Conservation (phyloP, 2,797 vertebrate genomes). For the Eidolon dupreanum region DNA sequence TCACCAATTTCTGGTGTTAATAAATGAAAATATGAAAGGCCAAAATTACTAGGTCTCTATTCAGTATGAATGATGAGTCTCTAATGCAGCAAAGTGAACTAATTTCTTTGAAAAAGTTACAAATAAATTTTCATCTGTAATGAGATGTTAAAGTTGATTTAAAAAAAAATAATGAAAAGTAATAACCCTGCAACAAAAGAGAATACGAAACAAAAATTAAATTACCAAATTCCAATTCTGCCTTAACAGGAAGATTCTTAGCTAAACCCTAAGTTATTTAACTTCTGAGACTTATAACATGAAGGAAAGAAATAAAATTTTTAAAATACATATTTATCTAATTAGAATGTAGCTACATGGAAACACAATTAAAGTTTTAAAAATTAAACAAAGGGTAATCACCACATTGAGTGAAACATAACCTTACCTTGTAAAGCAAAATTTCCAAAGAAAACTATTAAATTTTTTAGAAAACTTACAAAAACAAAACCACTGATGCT, state of each 20-base stretch:
- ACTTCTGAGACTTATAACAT: background rate
- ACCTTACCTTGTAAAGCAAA: background rate
- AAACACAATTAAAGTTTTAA: conserved; percentile 33
- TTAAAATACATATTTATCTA: background rate
- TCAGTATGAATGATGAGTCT: background rate
- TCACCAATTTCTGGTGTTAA: conserved; percentile 41
- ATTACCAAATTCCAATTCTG: conserved; percentile 8
- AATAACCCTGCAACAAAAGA: conserved; percentile 11
- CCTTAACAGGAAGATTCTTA: conserved; percentile 24
- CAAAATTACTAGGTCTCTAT: background rate
- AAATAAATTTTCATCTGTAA: conserved; percentile 23
- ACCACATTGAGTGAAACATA: background rate
- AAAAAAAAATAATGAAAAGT: conserved; percentile 12
- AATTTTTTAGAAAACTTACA: background rate
- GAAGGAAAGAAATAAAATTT: background rate
- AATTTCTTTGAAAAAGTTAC: background rate
- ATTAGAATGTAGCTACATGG: background rate
- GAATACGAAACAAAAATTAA: conserved; percentile 38
- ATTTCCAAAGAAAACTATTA: conserved; percentile 13
- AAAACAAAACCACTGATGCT: background rate
- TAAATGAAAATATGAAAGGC: conserved; percentile 24
- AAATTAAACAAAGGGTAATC: conserved; percentile 37
- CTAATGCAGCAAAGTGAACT: background rate
- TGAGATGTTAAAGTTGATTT: background rate
- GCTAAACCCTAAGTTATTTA: conserved; percentile 23